Base-by-base conservation (phyloP, 2,888 invertebrate genomes). In the Melanostoma scalare region DNA sequence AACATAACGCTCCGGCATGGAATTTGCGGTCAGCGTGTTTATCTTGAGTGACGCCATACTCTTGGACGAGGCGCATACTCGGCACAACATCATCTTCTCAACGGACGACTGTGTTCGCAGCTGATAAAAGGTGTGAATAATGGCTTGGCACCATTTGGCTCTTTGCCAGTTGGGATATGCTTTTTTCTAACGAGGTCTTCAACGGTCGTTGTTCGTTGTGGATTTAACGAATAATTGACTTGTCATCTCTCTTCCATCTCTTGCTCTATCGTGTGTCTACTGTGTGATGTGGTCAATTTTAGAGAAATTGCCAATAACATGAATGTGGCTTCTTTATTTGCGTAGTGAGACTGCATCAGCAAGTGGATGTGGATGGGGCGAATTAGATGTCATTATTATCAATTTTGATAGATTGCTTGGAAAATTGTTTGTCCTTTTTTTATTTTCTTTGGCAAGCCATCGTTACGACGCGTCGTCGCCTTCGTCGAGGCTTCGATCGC, bases 91-190 rank as follows among this genome's bases (percentile, higher is more conserved):
- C 48, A 50, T 38, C 5, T n/a, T n/a, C 4, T 38, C 63, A n/a
- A n/a, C n/a, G n/a, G 20, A 20, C 20, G 20, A 20, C 33, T 38
- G 53, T 75, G 69, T 75, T 65, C 30, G 60, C 76, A 72, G 55
- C 61, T 81, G 81, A 76, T 81, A 77, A 81, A 81, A 81, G 78
- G 82, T 82, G 82, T 73, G 78, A 82, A 78, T 82, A 82, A 82
- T 82, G 73, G 73, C 58, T 55, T 71, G 50, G 67, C 61, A 60
- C 38, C 8, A 48, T 40, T 65, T 53, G 36, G 61, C 8, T 20
- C 3, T 6, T 35, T 36, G 31, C 50, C 40, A 33, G 10, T 38
- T 35, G 3, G n/a, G 58, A 36, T 61, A 48, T 31, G 55, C 36
- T 38, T 36, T 30, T 38, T 48, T 60, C 58, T 60, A 61, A 76